Conservation (phyloP, 2,888 invertebrate genomes). For the Tenthredo scrophulariae region DNA sequence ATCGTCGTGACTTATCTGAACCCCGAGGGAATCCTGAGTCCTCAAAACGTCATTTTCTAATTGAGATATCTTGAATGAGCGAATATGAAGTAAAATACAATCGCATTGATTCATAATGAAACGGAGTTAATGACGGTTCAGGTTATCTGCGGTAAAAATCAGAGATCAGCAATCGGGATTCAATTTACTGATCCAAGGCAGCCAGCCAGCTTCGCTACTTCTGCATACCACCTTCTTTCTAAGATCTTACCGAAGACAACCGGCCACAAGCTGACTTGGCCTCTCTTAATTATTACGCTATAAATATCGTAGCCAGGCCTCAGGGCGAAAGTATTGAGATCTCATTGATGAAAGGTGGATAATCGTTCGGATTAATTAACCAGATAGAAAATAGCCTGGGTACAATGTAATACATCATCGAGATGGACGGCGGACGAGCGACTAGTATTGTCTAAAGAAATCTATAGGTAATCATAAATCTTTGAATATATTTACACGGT, state of each 20-base stretch:
- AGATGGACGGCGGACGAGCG: slow-evolving; percentile 17
- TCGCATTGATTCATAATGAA: neutral
- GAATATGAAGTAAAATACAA: neutral
- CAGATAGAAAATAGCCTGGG: neutral
- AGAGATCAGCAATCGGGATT: neutral
- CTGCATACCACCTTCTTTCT: neutral
- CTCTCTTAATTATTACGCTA: slow-evolving; percentile 18
- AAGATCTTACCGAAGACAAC: neutral
- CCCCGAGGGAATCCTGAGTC: slow-evolving; percentile 18
- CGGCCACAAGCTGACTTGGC: neutral
- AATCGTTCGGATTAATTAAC: slow-evolving; percentile 19
- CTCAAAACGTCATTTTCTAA: slow-evolving; percentile 8
- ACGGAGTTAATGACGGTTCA: neutral
- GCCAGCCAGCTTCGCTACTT: neutral
- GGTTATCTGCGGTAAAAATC: neutral
- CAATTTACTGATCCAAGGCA: neutral
- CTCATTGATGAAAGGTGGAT: neutral
- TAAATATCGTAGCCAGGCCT: neutral
- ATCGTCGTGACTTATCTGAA: neutral
- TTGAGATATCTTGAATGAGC: neutral
- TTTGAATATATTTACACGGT: slow-evolving; percentile 23
- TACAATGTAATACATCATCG: neutral
- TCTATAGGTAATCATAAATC: slow-evolving; percentile 24
- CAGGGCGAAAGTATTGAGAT: neutral
- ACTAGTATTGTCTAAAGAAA: slow-evolving; percentile 17